These are phyloP conservation scores for Drosophila tani DNA, from an alignment of 1,140 invertebrate genomes.

Conservation along the genomic window DNA sequence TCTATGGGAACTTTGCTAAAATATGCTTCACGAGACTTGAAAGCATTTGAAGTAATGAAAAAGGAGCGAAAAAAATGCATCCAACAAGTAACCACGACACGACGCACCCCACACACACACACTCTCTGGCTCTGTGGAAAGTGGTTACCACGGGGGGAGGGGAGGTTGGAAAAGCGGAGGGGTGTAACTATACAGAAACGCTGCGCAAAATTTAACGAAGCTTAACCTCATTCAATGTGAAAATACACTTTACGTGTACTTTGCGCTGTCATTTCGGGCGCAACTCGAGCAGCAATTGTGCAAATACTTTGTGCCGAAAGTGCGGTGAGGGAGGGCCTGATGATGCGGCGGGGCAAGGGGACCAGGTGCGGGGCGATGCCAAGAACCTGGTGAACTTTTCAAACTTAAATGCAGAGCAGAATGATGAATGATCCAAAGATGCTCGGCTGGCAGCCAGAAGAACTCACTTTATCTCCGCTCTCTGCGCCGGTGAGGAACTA, in stretches of 20 bases:
- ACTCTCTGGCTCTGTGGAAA: background rate
- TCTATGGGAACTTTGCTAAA: constrained; percentile 69
- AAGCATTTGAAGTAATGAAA: constrained; percentile 79
- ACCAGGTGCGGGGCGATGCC: constrained; percentile 7
- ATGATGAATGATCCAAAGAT: constrained; percentile 72
- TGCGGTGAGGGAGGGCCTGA: background rate
- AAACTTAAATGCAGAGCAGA: constrained; percentile 65
- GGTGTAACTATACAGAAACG: constrained; percentile 34
- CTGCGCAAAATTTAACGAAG: constrained; percentile 81
- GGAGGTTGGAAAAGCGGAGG: constrained; percentile 2
- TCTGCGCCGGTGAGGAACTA: constrained; percentile 31
- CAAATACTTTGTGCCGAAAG: constrained; percentile 72
- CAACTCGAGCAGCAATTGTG: constrained; percentile 82
- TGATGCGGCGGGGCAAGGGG: constrained; percentile 1
- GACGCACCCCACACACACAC: constrained; percentile 16
- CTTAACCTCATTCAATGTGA: constrained; percentile 82
- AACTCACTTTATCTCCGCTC: constrained; percentile 39
- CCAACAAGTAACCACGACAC: constrained; percentile 47
- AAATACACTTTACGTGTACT: constrained; percentile 81
- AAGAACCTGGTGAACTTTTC: constrained; percentile 58
- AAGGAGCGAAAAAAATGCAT: constrained; percentile 57
- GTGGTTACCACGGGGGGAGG: background rate
- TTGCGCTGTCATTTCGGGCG: constrained; percentile 81
- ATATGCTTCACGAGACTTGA: constrained; percentile 78
- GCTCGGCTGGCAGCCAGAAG: constrained; percentile 27